Conservation (phyloP, 1,140 invertebrate species). For the Drosophila neocordata region DNA sequence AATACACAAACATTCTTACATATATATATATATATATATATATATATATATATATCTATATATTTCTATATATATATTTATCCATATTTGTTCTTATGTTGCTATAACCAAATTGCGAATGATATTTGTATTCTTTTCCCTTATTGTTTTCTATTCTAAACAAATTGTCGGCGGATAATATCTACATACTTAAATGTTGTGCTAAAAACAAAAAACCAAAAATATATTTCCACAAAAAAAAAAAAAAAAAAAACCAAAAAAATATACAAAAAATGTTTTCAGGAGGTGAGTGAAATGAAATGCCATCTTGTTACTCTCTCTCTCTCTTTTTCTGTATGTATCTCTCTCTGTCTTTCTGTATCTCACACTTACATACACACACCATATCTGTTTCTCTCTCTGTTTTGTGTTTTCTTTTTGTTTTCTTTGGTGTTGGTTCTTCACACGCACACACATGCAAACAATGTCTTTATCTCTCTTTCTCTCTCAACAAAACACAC, state of each 20-base stretch:
- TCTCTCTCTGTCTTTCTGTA: slow-evolving; percentile 14
- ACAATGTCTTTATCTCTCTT: not conserved
- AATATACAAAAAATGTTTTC: slow-evolving; percentile 39
- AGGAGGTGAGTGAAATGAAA: slow-evolving; percentile 76
- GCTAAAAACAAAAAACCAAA: slow-evolving; percentile 49
- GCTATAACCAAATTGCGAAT: slow-evolving; percentile 62
- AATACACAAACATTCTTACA: too few species aligned
- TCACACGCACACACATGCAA: slow-evolving; percentile 18
- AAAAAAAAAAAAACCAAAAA: slow-evolving; percentile 44
- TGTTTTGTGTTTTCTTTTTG: slow-evolving; percentile 38
- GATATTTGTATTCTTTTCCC: slow-evolving; percentile 70
- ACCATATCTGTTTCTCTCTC: slow-evolving; percentile 16
- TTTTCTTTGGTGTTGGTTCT: slow-evolving; percentile 58
- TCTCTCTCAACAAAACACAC: slow-evolving; percentile 5
- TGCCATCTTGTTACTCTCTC: slow-evolving; percentile 40
- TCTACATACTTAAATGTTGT: slow-evolving; percentile 67
- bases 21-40: not conserved
- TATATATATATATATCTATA: not conserved
- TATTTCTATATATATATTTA: slow-evolving; percentile 25
- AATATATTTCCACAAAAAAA: slow-evolving; percentile 20
- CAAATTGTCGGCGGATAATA: slow-evolving; percentile 40
- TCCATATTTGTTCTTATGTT: slow-evolving; percentile 35
- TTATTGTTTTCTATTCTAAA: slow-evolving; percentile 55
- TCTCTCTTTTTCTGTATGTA: slow-evolving; percentile 40
- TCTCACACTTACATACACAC: slow-evolving; percentile 6